These are phyloP conservation scores for Lontra canadensis DNA, from an alignment of 2,113 vertebrate species.

Conservation along the genomic window DNA sequence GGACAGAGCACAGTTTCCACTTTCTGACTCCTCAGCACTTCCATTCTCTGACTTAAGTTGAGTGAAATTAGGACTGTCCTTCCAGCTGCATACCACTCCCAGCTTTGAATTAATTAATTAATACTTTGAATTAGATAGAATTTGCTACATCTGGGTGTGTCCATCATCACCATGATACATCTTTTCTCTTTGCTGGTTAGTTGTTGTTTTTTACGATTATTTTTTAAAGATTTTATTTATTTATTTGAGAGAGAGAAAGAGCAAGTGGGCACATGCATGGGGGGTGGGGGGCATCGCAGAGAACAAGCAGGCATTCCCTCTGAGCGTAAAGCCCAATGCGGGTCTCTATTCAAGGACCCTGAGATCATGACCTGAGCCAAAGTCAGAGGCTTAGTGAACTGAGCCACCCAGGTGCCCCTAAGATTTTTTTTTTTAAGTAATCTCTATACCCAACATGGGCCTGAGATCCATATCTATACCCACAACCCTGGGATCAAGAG, in stretches of 20 bases:
- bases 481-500: background rate
- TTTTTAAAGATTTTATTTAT: background rate
- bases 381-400: too few relatives aligned
- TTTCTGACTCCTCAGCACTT: background rate
- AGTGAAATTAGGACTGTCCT: background rate
- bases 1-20: background rate
- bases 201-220: background rate
- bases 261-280: too few relatives aligned
- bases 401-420: too few relatives aligned
- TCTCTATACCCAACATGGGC: background rate
- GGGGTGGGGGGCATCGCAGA: too few relatives aligned
- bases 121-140: background rate
- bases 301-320: background rate
- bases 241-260: background rate
- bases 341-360: background rate
- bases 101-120: background rate
- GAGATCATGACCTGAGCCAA: background rate
- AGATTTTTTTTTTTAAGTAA: too few relatives aligned
- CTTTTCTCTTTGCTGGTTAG: background rate
- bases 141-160: background rate
- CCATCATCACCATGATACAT: background rate
- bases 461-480: background rate
- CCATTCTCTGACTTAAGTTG: background rate
- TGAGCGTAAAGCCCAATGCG: background rate
- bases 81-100: background rate